phyloP scores from a whole-genome alignment of 1,140 invertebrate genomes.

The Panulirus ornatus region DNA sequence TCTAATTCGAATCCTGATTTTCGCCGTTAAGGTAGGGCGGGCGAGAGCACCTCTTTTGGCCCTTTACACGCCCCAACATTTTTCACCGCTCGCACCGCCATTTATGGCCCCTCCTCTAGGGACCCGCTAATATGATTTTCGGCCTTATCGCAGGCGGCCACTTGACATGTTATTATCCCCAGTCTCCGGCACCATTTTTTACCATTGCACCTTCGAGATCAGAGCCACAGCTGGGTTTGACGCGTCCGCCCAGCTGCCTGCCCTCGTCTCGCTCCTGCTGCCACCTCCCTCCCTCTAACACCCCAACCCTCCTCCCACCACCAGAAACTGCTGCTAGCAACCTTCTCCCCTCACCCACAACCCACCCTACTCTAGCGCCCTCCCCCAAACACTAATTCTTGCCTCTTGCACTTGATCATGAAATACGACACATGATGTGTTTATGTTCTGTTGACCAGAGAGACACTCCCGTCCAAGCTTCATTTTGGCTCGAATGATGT shows the following conservation, averaged over 20 bases:
- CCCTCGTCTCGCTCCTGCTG: conserved; percentile 33
- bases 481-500: too few species aligned
- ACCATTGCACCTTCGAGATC: conserved; percentile 65
- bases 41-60: conserved; percentile 24
- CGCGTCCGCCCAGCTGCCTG: conserved; percentile 63
- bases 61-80: conserved; percentile 47
- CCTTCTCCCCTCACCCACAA: neutral
- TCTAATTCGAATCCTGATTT: conserved; percentile 69
- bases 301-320: neutral
- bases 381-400: neutral
- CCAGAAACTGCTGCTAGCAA: too few species aligned
- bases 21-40: conserved; percentile 56
- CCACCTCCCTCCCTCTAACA: neutral
- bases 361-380: neutral
- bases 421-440: too few species aligned
- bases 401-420: too few species aligned
- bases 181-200: conserved; percentile 63
- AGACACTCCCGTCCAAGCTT: too few species aligned
- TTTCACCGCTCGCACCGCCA: conserved; percentile 16
- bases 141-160: conserved; percentile 27
- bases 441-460: too few species aligned
- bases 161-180: conserved; percentile 59
- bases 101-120: neutral
- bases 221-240: conserved; percentile 66
- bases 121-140: conserved; percentile 25